Conservation (phyloP, 2,888 invertebrate genomes). For the Parnassius glacialis region DNA sequence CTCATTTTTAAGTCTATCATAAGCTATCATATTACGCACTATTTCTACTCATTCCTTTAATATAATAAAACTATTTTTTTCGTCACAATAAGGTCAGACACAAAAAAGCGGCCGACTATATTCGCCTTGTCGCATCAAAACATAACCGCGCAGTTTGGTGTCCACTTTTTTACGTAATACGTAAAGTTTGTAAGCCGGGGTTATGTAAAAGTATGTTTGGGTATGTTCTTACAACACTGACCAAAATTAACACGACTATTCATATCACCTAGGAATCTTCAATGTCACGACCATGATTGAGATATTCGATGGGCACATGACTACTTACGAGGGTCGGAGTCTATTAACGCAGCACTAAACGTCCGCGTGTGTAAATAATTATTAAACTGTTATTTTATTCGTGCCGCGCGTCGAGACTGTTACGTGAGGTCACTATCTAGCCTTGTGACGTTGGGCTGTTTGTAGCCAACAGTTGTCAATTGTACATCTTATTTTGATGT, state of each 20-base stretch:
- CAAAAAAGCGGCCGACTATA: conserved; percentile 6
- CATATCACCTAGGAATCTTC: conserved; percentile 43
- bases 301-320: conserved; percentile 52
- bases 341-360: conserved; percentile 39
- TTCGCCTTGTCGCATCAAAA: conserved; percentile 5
- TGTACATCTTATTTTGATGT: neutral
- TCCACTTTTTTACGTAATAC: conserved; percentile 31
- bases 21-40: too few species aligned
- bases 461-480: conserved; percentile 5
- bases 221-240: conserved; percentile 40
- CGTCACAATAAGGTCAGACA: conserved; percentile 10
- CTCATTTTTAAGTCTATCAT: too few species aligned
- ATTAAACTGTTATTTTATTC: conserved; percentile 37
- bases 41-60: too few species aligned
- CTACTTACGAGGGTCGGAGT: conserved; percentile 47
- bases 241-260: conserved; percentile 51
- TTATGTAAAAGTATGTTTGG: conserved; percentile 51
- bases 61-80: neutral
- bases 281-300: conserved; percentile 70
- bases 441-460: conserved; percentile 31
- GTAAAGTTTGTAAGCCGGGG: conserved; percentile 48
- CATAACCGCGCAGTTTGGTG: conserved; percentile 5
- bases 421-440: conserved; percentile 41
- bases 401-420: conserved; percentile 30
- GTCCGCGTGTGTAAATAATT: conserved; percentile 38